These are phyloP conservation scores for Cladopsammia gracilis DNA, from an alignment of 64 coral and sea anemone species.

Conservation along the genomic window DNA sequence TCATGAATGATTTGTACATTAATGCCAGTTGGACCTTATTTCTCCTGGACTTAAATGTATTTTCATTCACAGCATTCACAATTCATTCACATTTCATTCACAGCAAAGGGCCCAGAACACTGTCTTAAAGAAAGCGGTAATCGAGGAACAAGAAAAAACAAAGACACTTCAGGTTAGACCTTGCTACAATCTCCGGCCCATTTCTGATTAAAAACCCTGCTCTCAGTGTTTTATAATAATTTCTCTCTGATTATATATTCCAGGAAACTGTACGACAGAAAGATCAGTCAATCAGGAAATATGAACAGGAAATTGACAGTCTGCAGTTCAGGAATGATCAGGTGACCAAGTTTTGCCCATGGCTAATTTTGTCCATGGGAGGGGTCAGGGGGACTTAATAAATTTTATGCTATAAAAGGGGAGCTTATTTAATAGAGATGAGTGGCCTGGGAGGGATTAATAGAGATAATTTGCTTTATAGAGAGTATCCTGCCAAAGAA, in stretches of 20 bases:
- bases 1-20: no score
- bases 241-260: neutral
- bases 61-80: constrained; percentile 62
- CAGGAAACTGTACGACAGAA: constrained; percentile 91
- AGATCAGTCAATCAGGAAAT: constrained; percentile 96
- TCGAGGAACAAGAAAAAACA: constrained; percentile 95
- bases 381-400: no score
- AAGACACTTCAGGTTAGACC: constrained; percentile 83
- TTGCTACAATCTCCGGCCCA: no score
- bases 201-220: neutral
- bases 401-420: neutral
- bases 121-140: constrained; percentile 98
- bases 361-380: neutral
- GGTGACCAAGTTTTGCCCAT: constrained; percentile 18
- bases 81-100: no score
- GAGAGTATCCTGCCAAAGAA: no score
- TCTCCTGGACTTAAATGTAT: no score
- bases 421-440: no score
- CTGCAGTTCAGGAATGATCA: constrained; percentile 99
- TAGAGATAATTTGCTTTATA: no score
- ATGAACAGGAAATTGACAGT: constrained; percentile 99
- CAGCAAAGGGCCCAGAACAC: constrained; percentile 97
- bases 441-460: no score
- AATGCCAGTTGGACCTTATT: no score
- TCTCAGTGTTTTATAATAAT: neutral